Base-by-base conservation (phyloP, 2,888 invertebrate species). In the Osmoderma eremita region DNA sequence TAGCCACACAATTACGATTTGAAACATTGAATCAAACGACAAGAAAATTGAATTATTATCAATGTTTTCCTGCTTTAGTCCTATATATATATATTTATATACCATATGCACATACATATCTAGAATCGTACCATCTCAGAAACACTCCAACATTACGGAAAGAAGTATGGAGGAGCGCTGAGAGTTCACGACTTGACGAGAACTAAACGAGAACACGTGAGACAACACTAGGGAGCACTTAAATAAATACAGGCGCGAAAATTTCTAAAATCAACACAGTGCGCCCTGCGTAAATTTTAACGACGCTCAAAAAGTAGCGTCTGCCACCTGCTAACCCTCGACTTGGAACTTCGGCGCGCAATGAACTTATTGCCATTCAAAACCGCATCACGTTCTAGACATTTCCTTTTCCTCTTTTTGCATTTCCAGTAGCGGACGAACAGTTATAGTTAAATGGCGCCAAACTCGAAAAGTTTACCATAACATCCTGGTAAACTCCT, bases 201-300 rank as follows among this genome's bases (percentile, higher is more conserved):
- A 12, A 48, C 58, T 61, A 61, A 61, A 61, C 58, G 58, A 61
- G 64, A 64, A 51, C 64, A 64, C 64, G 64, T 64, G 53, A 53
- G 51, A 36, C 64, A 51, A 64, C 64, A 51, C 53, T 51, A 53
- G 64, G 64, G 36, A 65, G 58, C 38, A 65, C 65, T 62, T 62
- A 63, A 67, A 67, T 67, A 67, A 67, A 67, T 63, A 67, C 53
- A 64, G 63, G 17, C 54, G 63, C 53, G 63, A 53, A 67, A 67
- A 67, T 67, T 67, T 63, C 67, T 63, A 67, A 67, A 67, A 67
- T 67, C 67, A 67, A 67, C 67, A 67, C 12, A 17, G 45, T 6
- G 15, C 22, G 58, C 62, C n/a, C 36, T 38, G n/a, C 18, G 54
- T 67, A 67, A 67, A 67, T 67, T 67, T 62, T 67, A 67, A 67